Evolutionary conservation across 2,888 invertebrate species (phyloP), one percentile per base, ranked within the genome.

Genomic region (Cryptus armator): DNA sequence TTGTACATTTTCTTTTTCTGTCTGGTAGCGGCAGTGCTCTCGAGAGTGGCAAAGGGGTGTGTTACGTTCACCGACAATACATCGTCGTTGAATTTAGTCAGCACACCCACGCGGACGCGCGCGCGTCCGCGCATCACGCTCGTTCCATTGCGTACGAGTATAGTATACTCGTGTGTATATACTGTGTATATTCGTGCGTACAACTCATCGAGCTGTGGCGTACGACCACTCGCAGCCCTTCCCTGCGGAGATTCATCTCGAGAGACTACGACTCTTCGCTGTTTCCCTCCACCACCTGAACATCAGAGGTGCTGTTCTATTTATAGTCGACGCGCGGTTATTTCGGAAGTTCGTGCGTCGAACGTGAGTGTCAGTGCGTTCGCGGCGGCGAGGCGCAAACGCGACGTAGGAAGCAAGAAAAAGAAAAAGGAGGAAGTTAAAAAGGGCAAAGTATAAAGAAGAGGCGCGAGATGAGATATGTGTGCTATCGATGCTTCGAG

Each of bases 1-100:
- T 90, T 89, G 86, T 84, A 85, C 87, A 83, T 87, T 88, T 89
- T 90, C 24, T 83, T 78, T 86, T 88, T 90, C 82, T 86, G 90
- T 91, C 89, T 90, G 89, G 86, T 78, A 46, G 53, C 46, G 81
- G 32, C 66, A 76, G 66, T 87, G 81, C 64, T 43, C 66, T 84
- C 70, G 81, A 81, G 56, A 87, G 87, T 81, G 88, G 84, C 86
- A 88, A 89, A 86, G 80, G 87, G 88, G 87, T 76, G 84, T 86
- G 85, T 84, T 81, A 66, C 70, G 48, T 53, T 80, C 83, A 80
- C 71, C 78, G 70, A 81, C 80, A 78, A 80, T 78, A 79, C 71
- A 64, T 64, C 67, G 78, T 77, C 37, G 44, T 72, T 67, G 62
- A 16, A 16, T 71, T 67, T 59, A 76, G 78, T 74, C 71, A 78